Base-by-base conservation (phyloP, 2,113 vertebrate species). In the Ceyx margarethae region DNA sequence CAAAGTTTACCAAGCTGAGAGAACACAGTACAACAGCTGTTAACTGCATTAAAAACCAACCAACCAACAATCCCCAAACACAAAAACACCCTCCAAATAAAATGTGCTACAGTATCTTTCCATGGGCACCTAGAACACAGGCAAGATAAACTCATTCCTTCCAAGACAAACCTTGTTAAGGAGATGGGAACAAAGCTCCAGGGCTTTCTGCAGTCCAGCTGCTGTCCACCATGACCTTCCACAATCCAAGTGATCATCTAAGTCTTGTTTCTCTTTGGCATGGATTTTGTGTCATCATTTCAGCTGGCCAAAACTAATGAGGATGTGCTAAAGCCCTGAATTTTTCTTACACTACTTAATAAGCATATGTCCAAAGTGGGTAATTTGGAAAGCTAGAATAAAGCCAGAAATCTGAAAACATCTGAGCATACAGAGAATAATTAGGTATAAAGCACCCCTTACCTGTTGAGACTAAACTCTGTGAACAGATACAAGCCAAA, bases 1-100 rank as follows among this genome's bases (percentile, higher is more conserved):
- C 93, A 87, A 62, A 85, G 72, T 89, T 96, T 93, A 88, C 73
- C 91, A 92, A 92, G 92, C 83, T 31, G 22, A 94, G 90, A 95
- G 68, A 87, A 87, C 78, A 85, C 33, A 72, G 37, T 35, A 77
- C 86, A 95, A 64, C 86, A 96, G 91, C 71, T 69, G 79, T 68
- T 87, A 92, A 79, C 45, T 13, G 14, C 51, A 79, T 56, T 17
- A 33, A 37, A 43, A 61, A 43, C 8, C 67, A 74, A 60, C 10
- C 31, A 28, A 72, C 15, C 8, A n/a, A 69, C 18, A 23, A 22
- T 37, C 37, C 37, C 7, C 23, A 53, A 53, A 53, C 25, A 54
- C 20, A 53, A 26, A 28, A 53, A 56, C 33, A 20, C 6, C 28
- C 3, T 15, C 10, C 54, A 54, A 4, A 65, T 33, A 5, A 73